Base-by-base conservation (phyloP, 1,140 invertebrate species). In the Drosophila teissieri region DNA sequence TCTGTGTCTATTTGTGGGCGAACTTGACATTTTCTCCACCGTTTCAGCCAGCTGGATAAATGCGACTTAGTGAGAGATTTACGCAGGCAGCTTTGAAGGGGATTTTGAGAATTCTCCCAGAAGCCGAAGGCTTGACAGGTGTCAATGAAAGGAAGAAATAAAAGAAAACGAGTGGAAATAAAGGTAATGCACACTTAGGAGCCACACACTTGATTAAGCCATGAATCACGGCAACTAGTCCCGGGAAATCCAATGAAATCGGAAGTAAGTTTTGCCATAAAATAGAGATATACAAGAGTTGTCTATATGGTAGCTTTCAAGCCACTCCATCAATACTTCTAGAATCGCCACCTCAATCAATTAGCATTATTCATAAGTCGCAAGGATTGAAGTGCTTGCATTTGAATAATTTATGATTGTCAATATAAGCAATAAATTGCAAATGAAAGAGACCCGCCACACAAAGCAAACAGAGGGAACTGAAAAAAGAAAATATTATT, bases 41-140 rank as follows among this genome's bases (percentile, higher is more conserved):
- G 1, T 52, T 49, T 56, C 15, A 78, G 65, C 61, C 72, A 63
- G 73, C 76, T 78, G 78, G 61, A 88, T 86, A 88, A 86, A 86
- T 88, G 83, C 44, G 83, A 82, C 88, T 88, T 82, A 75, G 42
- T 57, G 52, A 58, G 74, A 54, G 79, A 81, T 72, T 85, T 79
- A 57, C 58, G 65, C 51, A 19, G 24, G 19, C 15, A 27, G 44
- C 52, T 37, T 72, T 64, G 19, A 31, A 19, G 36, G 69, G 46
- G 72, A 76, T 76, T 76, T 57, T n/a, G 24, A 31, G 48, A 68
- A 65, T 68, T 45, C 61, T 68, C 39, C 6, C 1, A 44, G 36
- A 45, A 49, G 36, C 48, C 19, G 19, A 42, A 7, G 54, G 52
- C 49, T 53, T 77, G 73, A 75, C 73, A 76, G 73, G 72, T 76